Evolutionary conservation across 2,888 invertebrate species (phyloP).

Genomic region (Pyrochroa serraticornis): DNA sequence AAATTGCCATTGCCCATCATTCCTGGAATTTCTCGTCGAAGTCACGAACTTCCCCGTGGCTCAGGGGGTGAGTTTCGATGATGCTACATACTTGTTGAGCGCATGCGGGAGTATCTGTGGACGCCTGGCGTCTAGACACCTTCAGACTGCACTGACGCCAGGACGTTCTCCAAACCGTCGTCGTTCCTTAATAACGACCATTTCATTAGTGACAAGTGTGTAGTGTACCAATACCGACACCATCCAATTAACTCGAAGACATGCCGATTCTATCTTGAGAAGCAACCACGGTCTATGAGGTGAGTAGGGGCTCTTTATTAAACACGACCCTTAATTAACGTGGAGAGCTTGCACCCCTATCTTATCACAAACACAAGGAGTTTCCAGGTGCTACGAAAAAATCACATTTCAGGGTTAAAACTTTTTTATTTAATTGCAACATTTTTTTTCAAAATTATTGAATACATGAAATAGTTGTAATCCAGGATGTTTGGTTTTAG

Average conservation of each 20-base stretch:
- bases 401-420: no score
- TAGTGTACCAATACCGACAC: conserved; percentile 16
- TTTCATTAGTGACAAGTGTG: conserved; percentile 33
- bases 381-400: no score
- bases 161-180: conserved; percentile 30
- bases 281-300: conserved; percentile 8
- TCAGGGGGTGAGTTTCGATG: no score
- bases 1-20: no score
- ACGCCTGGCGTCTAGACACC: conserved; percentile 39
- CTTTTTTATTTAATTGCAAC: no score
- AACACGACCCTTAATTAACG: background rate
- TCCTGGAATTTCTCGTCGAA: no score
- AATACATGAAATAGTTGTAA: no score
- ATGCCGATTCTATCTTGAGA: conserved; percentile 17
- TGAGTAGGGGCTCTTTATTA: conserved; percentile 14
- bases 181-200: conserved; percentile 30
- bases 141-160: conserved; percentile 33
- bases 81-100: conserved; percentile 28
- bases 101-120: conserved; percentile 33
- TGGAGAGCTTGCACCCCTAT: background rate
- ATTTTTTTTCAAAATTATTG: no score
- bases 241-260: background rate
- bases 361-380: no score
- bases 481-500: no score
- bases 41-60: no score